Evolutionary conservation across 1,140 invertebrate species (phyloP), one percentile per base, ranked within the genome.

Genomic region (Colletes gigas): DNA sequence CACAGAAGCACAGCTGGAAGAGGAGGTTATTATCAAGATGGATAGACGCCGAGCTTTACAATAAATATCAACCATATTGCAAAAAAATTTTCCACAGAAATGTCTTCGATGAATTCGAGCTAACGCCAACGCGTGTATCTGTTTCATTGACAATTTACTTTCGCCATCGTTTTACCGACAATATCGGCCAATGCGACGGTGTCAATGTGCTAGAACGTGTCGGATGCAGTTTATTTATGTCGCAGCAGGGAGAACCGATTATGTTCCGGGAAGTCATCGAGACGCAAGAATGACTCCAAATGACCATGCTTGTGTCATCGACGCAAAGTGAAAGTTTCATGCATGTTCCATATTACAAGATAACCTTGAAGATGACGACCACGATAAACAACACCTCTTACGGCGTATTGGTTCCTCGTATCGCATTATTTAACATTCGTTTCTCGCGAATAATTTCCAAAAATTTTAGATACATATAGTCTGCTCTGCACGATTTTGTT

Each of bases 331-430:
- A 83, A 81, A 85, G 82, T 81, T 44, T 52, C 57, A 3, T 54
- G 50, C 12, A n/a, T 52, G 41, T 73, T 55, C 21, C 47, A 21
- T 79, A 72, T 84, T 83, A 72, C 52, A n/a, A 68, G 44, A 47
- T 62, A 85, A 72, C 82, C 83, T 83, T 85, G 77, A 59, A 50
- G 62, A 76, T 80, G 72, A 80, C 82, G 30, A 57, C 39, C 55
- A 17, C 52, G 54, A 68, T 74, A 75, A 57, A 71, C 57, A 71
- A 66, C 30, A 55, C 47, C 54, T 83, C 67, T 83, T 67, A 83
- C 30, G 55, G 47, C 9, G n/a, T 50, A 44, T 60, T 57, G 30
- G 54, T 62, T 57, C 63, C 44, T 68, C 57, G 52, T 14, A 30
- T 59, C 5, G 3, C 19, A 10, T 15, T 41, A 17, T 63, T 63